A percentile compares a stretch with the other conserved stretches of the same genome.
Conservation (phyloP, 35 echinoderm and acorn worm genomes). For the Lytechinus pictus region DNA sequence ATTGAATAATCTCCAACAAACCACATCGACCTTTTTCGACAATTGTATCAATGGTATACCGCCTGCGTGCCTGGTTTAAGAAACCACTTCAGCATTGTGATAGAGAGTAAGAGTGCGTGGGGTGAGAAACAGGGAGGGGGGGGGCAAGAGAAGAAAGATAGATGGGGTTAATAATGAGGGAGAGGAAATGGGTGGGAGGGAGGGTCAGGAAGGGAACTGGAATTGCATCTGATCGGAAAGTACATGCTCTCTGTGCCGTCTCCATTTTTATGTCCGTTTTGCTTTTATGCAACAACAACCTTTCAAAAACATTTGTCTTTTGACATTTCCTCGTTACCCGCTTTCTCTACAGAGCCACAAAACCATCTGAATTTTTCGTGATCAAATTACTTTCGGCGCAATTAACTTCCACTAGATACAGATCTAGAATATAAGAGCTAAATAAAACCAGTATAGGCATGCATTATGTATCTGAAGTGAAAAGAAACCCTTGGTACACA, state of each 20-base stretch:
- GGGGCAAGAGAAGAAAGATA: too few species aligned
- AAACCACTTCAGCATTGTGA: background rate
- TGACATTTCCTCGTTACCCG: background rate
- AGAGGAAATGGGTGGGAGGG: background rate
- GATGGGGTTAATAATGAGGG: background rate
- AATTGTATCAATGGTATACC: conserved; percentile 34
- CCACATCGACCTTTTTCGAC: conserved; percentile 32
- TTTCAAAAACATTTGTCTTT: background rate
- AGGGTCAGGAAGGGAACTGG: background rate
- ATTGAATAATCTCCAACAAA: conserved; percentile 40
- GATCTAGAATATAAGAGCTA: background rate
- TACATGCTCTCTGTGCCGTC: background rate
- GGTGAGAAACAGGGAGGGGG: too few species aligned
- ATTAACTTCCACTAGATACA: background rate
- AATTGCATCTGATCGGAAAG: background rate
- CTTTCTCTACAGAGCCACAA: background rate
- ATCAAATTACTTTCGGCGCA: conserved; percentile 2
- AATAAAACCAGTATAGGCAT: background rate
- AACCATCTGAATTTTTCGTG: background rate
- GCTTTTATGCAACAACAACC: background rate
- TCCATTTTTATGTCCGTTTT: background rate
- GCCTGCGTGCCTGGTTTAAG: conserved; percentile 3
- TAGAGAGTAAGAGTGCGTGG: background rate
- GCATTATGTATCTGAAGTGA: background rate
- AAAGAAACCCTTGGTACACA: background rate